Evolutionary conservation across 2,888 invertebrate species (phyloP), one percentile per base, ranked within the genome.

Genomic region (Apamea sordens): DNA sequence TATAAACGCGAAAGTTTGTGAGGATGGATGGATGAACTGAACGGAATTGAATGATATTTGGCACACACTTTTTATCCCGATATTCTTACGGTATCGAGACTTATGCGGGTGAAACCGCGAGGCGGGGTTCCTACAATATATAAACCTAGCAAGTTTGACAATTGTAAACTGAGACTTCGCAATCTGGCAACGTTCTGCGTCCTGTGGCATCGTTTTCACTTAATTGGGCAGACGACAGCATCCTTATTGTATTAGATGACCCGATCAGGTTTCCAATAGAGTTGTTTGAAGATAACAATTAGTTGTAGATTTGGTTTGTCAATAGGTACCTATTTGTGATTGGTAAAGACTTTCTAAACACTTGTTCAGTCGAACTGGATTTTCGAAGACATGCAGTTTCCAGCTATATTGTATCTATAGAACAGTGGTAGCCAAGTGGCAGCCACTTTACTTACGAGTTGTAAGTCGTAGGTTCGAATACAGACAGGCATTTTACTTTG

Each of bases 211-310:
- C n/a, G 32, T 79, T 71, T 44, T 24, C 80, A 80, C n/a, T 6
- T 64, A 71, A 71, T 78, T 70, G 80, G 50, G 63, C 24, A 36
- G 32, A 71, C 44, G 63, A 44, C 36, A 63, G 8, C 18, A 28
- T 8, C n/a, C 53, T 71, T 50, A 79, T 79, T 70, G 80, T 56
- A 71, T 71, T 80, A 71, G 44, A 44, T 53, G 32, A 18, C 53
- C 63, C 15, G 53, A 36, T 56, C 80, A 5, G 41, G 50, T 69
- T 69, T 8, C 32, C 13, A 70, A 50, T 79, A 50, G 50, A 78
- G 32, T 44, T 21, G 32, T 61, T 78, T 41, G 15, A 13, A 44
- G n/a, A 61, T 74, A 53, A 44, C 64, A 53, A 44, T 64, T 53
- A 18, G 41, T 68, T 68, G n/a, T 56, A 36, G 44, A 15, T 28